Evolutionary conservation across 2,888 invertebrate species (phyloP).

Genomic region (Nezara viridula): DNA sequence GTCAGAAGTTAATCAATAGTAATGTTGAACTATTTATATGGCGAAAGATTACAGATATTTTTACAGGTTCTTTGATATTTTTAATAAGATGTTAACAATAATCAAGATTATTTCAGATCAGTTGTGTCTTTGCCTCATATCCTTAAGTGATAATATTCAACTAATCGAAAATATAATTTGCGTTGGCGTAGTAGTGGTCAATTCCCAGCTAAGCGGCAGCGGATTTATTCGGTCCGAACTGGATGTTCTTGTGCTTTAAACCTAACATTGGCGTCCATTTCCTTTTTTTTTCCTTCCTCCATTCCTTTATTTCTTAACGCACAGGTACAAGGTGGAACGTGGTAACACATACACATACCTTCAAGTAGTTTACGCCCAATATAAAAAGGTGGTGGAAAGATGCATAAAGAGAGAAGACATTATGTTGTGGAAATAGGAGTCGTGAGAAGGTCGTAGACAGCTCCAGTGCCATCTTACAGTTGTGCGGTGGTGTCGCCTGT

Average conservation of each 20-base stretch:
- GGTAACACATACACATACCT: background rate
- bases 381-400: constrained; percentile 25
- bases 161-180: background rate
- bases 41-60: no score
- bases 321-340: background rate
- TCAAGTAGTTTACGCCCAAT: background rate
- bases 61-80: no score
- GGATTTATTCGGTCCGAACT: background rate
- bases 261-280: background rate
- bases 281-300: background rate
- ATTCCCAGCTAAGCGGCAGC: background rate
- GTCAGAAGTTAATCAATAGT: no score
- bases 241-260: background rate
- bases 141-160: background rate
- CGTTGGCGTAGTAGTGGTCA: background rate
- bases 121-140: no score
- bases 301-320: constrained; percentile 4
- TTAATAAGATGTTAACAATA: no score
- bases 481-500: background rate
- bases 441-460: background rate
- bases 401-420: constrained; percentile 15
- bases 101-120: no score
- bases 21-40: no score
- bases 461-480: background rate
- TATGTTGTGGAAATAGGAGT: constrained; percentile 30